Evolutionary conservation across 2,888 invertebrate species (phyloP), one percentile per base, ranked within the genome.

Genomic region (Sipha maydis): DNA sequence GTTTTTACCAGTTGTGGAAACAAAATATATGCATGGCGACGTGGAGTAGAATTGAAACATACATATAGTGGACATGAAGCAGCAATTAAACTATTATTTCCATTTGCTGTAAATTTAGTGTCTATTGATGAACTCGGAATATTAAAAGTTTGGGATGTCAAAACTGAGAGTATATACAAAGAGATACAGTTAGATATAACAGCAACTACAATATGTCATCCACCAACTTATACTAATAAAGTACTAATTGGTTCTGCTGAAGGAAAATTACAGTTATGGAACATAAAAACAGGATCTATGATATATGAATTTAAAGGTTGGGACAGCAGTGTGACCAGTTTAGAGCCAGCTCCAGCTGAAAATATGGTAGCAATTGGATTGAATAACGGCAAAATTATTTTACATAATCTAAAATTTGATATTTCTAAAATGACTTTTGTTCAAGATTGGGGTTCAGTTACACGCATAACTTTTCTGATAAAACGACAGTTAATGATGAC

Each of bases 181-280:
- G 96, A 96, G 91, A 25, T 80, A 31, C 54, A 82, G 34, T 92
- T 96, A 2, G 93, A 93, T 14, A 96, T 97, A 91, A 93, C 94
- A 89, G 93, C 93, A 25, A 95, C 96, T 0, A 93, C 96, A 0
- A 90, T 98, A n/a, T 93, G 96, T 89, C 99, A 99, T 93, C 99
- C 99, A 0, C 95, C 95, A 41, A 97, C 99, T 0, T 99, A 99
- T 92, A 92, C 98, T 28, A 99, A 99, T 92, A 99, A 99, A 92
- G 94, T 99, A 89, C 92, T 99, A 54, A 92, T 99, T 73, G 98
- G 96, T 1, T 97, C 97, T 90, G 93, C 94, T 89, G 96, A 97
- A 91, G 98, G 98, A 0, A 92, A 93, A 75, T 91, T 99, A 90
- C 97, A 98, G 91, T 92, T 99, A 90, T 98, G 98, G 97, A 99